Conservation (phyloP, 2,113 vertebrate genomes). For the Enhydra lutris region DNA sequence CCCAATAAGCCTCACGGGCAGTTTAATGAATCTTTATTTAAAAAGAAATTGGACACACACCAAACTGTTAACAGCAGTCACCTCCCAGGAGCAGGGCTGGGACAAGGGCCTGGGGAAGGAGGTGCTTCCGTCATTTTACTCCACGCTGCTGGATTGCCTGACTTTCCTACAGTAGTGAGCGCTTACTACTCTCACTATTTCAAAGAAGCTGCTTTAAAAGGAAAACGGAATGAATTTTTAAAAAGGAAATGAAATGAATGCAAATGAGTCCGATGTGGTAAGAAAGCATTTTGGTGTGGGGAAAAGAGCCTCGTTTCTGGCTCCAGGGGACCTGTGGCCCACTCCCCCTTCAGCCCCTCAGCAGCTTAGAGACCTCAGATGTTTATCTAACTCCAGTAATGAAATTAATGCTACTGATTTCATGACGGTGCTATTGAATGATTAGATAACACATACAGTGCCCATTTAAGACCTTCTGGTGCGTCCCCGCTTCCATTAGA, state of each 20-base stretch:
- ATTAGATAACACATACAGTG: background rate
- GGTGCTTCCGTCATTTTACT: background rate
- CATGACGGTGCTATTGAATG: background rate
- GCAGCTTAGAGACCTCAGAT: background rate
- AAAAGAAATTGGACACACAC: slow-evolving; percentile 70
- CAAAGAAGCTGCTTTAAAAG: slow-evolving; percentile 8
- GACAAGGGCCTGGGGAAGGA: background rate
- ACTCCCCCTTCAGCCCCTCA: background rate
- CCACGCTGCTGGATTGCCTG: background rate
- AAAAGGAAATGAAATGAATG: slow-evolving; percentile 10
- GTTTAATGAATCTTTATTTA: slow-evolving; percentile 79
- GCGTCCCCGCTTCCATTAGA: background rate
- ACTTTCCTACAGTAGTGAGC: background rate
- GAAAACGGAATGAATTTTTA: background rate
- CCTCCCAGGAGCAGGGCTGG: background rate
- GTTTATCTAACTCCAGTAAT: background rate
- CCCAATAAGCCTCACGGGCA: slow-evolving; percentile 77
- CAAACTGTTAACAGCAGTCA: slow-evolving; percentile 30
- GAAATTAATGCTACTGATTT: background rate
- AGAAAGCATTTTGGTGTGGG: background rate
- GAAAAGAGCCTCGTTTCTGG: background rate
- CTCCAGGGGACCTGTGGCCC: background rate
- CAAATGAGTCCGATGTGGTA: background rate
- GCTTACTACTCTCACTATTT: background rate
- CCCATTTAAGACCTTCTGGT: background rate